phyloP scores from a whole-genome alignment of 2,797 vertebrate species.

The Pempheris klunzingeri region DNA sequence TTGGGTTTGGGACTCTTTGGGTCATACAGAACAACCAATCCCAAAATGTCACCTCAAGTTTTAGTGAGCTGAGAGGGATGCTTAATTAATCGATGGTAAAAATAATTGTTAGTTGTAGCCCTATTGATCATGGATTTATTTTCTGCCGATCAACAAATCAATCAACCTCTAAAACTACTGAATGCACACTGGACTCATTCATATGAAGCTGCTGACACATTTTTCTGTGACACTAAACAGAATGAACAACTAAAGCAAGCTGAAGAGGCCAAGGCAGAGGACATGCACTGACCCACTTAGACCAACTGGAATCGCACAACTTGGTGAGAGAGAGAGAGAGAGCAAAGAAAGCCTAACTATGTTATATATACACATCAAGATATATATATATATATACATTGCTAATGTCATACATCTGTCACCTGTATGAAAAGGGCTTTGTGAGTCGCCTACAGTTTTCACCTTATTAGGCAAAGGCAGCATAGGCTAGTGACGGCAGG shows the following conservation, averaged over 20 bases:
- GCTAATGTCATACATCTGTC: not conserved
- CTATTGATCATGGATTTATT: too few species aligned
- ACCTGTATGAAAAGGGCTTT: constrained; percentile 2
- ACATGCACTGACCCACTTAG: not conserved
- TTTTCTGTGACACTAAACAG: too few species aligned
- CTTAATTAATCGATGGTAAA: not conserved
- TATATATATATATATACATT: too few species aligned
- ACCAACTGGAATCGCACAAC: not conserved
- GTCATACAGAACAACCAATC: not conserved
- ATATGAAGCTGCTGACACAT: not conserved
- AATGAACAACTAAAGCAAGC: too few species aligned
- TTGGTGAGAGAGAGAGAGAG: not conserved
- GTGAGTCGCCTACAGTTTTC: constrained; percentile 16
- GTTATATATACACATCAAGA: too few species aligned
- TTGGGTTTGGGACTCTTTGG: not conserved
- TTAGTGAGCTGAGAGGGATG: not conserved
- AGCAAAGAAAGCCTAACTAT: not conserved
- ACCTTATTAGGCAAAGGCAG: constrained; percentile 50
- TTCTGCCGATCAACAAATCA: too few species aligned
- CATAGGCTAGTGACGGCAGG: constrained; percentile 29
- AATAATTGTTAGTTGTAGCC: not conserved
- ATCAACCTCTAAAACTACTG: too few species aligned
- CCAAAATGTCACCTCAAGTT: not conserved
- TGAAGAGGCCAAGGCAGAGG: too few species aligned
- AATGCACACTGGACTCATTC: too few species aligned